phyloP scores from a whole-genome alignment of 2,888 invertebrate species.

The Lathronympha strigana region DNA sequence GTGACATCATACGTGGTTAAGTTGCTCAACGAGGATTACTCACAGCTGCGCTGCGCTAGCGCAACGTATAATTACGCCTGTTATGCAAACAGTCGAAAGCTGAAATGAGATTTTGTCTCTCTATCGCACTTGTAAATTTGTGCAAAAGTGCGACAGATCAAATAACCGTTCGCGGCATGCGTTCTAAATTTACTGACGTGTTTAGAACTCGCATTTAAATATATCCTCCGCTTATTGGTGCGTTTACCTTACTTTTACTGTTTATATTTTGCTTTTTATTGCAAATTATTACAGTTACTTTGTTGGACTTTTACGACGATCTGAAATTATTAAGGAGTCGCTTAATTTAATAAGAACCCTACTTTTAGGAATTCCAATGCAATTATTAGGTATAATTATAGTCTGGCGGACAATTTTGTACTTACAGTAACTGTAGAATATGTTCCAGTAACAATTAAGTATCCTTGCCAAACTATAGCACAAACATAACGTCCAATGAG shows the following conservation, averaged over 20 bases:
- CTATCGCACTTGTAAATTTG: too few species aligned
- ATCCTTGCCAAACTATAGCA: too few species aligned
- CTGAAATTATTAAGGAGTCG: too few species aligned
- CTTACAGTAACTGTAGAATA: too few species aligned
- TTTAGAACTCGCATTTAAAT: constrained; percentile 37
- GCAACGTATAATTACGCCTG: constrained; percentile 46
- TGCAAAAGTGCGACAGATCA: too few species aligned
- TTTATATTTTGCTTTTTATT: constrained; percentile 7
- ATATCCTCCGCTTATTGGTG: constrained; percentile 49
- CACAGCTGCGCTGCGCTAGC: constrained; percentile 42
- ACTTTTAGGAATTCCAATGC: constrained; percentile 7
- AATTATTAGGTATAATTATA: neutral
- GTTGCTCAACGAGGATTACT: constrained; percentile 55
- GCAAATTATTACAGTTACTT: constrained; percentile 42
- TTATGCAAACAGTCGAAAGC: constrained; percentile 58
- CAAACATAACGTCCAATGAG: neutral
- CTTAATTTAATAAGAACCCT: constrained; percentile 50
- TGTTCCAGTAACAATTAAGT: too few species aligned
- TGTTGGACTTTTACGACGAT: neutral
- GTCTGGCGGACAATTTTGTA: too few species aligned
- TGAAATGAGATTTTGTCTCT: constrained; percentile 48
- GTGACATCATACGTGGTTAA: constrained; percentile 34
- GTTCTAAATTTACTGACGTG: constrained; percentile 9
- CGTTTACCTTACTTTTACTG: constrained; percentile 52
- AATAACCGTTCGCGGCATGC: too few species aligned